Evolutionary conservation across 2,113 vertebrate genomes (phyloP).

Genomic region (Centrocercus urophasianus): DNA sequence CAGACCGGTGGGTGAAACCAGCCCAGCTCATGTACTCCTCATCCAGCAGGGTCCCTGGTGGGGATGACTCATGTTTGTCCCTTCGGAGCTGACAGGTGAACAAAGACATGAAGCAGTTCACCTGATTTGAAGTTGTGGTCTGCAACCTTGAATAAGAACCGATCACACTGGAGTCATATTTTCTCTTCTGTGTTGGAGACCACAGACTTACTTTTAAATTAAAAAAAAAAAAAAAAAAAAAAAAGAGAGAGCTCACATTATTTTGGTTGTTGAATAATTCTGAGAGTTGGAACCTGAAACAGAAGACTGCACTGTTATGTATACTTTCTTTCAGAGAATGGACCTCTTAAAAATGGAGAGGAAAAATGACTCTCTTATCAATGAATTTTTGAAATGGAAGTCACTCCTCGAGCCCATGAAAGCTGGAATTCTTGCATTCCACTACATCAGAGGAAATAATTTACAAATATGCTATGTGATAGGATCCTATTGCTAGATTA

Average conservation of each 20-base stretch:
- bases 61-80: neutral
- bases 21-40: neutral
- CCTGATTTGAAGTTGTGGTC: neutral
- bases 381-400: neutral
- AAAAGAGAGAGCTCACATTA: accelerated
- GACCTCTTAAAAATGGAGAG: neutral
- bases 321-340: neutral
- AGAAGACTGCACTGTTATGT: neutral
- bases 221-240: neutral
- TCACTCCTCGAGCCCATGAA: neutral
- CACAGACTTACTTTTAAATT: neutral
- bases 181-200: neutral
- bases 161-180: neutral
- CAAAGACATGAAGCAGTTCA: accelerated
- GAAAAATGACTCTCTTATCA: neutral
- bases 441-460: neutral
- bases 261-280: neutral
- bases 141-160: neutral
- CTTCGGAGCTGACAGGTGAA: neutral
- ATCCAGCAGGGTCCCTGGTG: neutral
- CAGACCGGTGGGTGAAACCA: neutral
- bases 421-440: neutral
- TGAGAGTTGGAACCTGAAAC: neutral
- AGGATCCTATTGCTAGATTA: neutral
- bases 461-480: neutral